Evolutionary conservation across 2,888 invertebrate genomes (phyloP).

Genomic region (Trypoxylon attenuatum): DNA sequence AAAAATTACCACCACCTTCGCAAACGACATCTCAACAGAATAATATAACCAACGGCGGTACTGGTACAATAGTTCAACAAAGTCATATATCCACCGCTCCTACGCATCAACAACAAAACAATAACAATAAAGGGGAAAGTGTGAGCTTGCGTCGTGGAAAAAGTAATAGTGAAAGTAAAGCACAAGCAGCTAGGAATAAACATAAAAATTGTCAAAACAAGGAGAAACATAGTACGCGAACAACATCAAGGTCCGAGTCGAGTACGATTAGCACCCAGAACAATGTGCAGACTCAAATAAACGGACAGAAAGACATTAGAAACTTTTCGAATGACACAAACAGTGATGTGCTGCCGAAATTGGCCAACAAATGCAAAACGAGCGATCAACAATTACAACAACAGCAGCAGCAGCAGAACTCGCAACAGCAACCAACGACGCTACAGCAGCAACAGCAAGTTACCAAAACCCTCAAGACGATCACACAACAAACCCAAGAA

Average conservation of each 20-base stretch:
- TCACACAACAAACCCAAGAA: constrained; percentile 59
- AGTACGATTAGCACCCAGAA: constrained; percentile 64
- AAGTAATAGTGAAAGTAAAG: constrained; percentile 73
- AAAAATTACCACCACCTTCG: constrained; percentile 66
- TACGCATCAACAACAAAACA: constrained; percentile 52
- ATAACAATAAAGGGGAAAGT: constrained; percentile 75
- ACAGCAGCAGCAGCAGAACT: constrained; percentile 40
- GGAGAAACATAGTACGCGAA: constrained; percentile 68
- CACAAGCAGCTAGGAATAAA: constrained; percentile 77
- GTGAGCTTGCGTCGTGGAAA: constrained; percentile 70
- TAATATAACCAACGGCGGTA: constrained; percentile 51
- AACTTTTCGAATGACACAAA: constrained; percentile 57
- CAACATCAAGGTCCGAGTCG: constrained; percentile 72
- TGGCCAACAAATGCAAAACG: constrained; percentile 58
- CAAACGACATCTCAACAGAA: constrained; percentile 59
- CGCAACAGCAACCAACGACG: constrained; percentile 21
- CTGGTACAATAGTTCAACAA: constrained; percentile 58
- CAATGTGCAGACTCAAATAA: constrained; percentile 57
- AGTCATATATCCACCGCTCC: constrained; percentile 51
- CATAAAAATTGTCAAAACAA: constrained; percentile 76
- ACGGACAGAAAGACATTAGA: constrained; percentile 65
- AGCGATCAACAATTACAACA: constrained; percentile 44
- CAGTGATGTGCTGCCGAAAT: constrained; percentile 61
- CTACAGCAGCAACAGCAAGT: constrained; percentile 42
- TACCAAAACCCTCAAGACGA: constrained; percentile 54